Conservation (phyloP, 2,888 invertebrate genomes). For the Oeneis ivallda region DNA sequence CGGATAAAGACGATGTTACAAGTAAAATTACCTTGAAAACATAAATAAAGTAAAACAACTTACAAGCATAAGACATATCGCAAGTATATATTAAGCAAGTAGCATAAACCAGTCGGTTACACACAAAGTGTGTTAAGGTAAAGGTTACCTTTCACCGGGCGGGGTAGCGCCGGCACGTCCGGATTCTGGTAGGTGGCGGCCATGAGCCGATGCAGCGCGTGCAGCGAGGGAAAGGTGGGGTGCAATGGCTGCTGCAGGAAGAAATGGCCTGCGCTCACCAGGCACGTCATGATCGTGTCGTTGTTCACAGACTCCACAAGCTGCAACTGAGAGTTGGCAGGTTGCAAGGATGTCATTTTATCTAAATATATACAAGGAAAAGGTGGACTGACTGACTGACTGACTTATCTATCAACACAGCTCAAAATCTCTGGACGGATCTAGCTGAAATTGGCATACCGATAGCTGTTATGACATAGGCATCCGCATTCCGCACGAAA, state of each 20-base stretch:
- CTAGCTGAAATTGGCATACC: no score
- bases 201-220: conserved; percentile 91
- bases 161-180: conserved; percentile 90
- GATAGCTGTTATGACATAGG: no score
- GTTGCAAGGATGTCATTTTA: no score
- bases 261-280: conserved; percentile 93
- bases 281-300: conserved; percentile 94
- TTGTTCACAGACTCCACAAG: conserved; percentile 95
- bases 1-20: not conserved
- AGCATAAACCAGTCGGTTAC: conserved; percentile 11
- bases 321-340: conserved; percentile 75
- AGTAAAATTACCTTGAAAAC: conserved; percentile 3
- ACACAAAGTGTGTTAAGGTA: conserved; percentile 19
- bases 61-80: not conserved
- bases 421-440: no score
- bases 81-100: conserved; percentile 10
- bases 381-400: no score
- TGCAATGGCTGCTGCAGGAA: conserved; percentile 98
- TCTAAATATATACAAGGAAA: no score
- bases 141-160: conserved; percentile 84
- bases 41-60: not conserved
- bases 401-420: no score
- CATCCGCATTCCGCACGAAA: no score
- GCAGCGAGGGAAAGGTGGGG: conserved; percentile 93
- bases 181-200: conserved; percentile 89